Base-by-base conservation (phyloP, 2,888 invertebrate species). In the Macaria notata region DNA sequence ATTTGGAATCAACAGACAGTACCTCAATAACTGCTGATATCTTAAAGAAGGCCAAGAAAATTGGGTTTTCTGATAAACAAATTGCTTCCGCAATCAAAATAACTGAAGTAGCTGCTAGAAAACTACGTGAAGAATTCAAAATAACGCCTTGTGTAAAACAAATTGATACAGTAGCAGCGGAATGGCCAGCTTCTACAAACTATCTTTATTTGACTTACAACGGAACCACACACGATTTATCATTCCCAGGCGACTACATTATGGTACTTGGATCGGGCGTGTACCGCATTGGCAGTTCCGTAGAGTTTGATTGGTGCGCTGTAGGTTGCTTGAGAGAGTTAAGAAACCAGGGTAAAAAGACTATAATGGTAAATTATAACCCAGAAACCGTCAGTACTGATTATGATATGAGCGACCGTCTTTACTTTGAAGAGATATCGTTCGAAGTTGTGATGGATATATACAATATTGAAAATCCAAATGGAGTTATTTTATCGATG, bases 361-460 rank as follows among this genome's bases (percentile, higher is more conserved):
- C 99, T 0, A 97, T 99, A 36, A 99, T 99, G 99, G 94, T 99
- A 0, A 99, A 99, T 85, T 99, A 98, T 79, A 99, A 99, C 85
- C 99, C 99, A 0, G 99, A 99, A 90, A 99, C 99, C 0, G 99
- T 99, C 3, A 98, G 98, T 83, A 99, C 99, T 0, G 99, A 99
- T 86, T 99, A 99, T 78, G 99, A 99, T 75, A 99, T 99, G 97
- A 99, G 99, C 75, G 98, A 99, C 84, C 93, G 99, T 33, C 92
- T 99, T 46, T 99, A 99, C 83, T 99, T 99, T 81, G 99, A 99
- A 89, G 99, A 99, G 92, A 99, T 99, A 64, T 98, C 98, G 0
- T 98, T 98, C 87, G 99, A 99, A 92, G 96, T 97, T 4, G 99
- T 99, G 0, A 98, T 99, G 98, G 98, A 99, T 77, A 98, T 99